phyloP scores from a whole-genome alignment of 2,888 invertebrate genomes.

The Cantharis lateralis region DNA sequence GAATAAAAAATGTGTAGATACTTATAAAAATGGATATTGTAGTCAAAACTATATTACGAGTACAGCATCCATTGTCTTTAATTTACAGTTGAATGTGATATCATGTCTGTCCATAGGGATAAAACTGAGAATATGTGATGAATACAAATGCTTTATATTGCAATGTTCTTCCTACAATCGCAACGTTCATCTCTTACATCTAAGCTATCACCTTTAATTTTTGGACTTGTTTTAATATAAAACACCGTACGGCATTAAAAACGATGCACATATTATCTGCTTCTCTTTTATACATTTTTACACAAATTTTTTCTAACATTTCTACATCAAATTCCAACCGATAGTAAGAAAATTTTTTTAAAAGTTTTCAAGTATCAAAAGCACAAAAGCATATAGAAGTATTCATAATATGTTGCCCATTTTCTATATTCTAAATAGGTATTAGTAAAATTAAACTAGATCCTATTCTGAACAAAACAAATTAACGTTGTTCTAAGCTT shows the following conservation, averaged over 20 bases:
- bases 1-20: too few relatives aligned
- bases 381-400: too few relatives aligned
- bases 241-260: neutral
- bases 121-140: constrained; percentile 4
- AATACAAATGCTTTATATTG: constrained; percentile 9
- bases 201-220: neutral
- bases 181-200: neutral
- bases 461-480: too few relatives aligned
- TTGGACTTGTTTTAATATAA: neutral
- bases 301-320: too few relatives aligned
- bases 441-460: too few relatives aligned
- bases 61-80: constrained; percentile 5
- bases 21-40: constrained; percentile 4
- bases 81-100: constrained; percentile 18
- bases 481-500: too few relatives aligned
- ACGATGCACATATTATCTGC: neutral
- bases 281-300: too few relatives aligned
- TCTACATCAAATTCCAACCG: too few relatives aligned
- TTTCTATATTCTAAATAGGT: too few relatives aligned
- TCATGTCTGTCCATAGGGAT: constrained; percentile 20
- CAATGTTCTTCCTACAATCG: neutral
- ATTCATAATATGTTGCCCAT: too few relatives aligned
- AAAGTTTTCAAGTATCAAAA: too few relatives aligned
- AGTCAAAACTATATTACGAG: constrained; percentile 18
- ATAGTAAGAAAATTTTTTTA: too few relatives aligned